Percentiles rank a stretch among this genome's conserved stretches.
phyloP scores from a whole-genome alignment of 2,797 vertebrate genomes.

The Squalus acanthias region DNA sequence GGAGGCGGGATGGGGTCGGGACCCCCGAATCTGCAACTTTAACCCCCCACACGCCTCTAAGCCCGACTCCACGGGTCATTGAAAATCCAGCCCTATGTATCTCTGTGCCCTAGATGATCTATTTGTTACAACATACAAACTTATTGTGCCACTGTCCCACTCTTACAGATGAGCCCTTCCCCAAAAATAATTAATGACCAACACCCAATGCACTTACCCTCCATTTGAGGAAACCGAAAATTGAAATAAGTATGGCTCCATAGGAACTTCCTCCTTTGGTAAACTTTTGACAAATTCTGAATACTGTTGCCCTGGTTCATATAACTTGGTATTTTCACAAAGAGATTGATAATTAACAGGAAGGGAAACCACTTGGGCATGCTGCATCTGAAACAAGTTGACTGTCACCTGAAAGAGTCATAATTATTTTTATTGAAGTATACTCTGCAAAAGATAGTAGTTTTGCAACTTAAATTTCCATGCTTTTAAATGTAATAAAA shows the following conservation, averaged over 20 bases:
- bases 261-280: conserved; percentile 57
- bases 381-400: conserved; percentile 95
- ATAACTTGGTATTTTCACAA: conserved; percentile 86
- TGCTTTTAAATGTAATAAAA: neutral
- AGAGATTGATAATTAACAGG: conserved; percentile 84
- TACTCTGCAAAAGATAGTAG: neutral
- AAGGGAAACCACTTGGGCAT: conserved; percentile 79
- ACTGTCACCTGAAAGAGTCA: conserved; percentile 74
- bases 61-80: no score
- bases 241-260: conserved; percentile 54
- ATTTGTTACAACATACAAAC: neutral
- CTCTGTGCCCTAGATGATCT: neutral
- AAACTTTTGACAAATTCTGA: conserved; percentile 80
- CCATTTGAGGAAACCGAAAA: conserved; percentile 52
- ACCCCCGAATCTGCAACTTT: no score
- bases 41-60: no score
- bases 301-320: conserved; percentile 88
- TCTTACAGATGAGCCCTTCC: conserved; percentile 29
- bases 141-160: conserved; percentile 9
- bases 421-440: conserved; percentile 37
- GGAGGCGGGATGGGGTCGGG: no score
- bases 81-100: neutral
- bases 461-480: neutral
- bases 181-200: conserved; percentile 26
- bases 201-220: conserved; percentile 53